Percentiles rank a stretch among this genome's conserved stretches.
These are phyloP conservation scores for Ceraclea dissimilis DNA, from an alignment of 2,888 invertebrate genomes.

Conservation along the genomic window DNA sequence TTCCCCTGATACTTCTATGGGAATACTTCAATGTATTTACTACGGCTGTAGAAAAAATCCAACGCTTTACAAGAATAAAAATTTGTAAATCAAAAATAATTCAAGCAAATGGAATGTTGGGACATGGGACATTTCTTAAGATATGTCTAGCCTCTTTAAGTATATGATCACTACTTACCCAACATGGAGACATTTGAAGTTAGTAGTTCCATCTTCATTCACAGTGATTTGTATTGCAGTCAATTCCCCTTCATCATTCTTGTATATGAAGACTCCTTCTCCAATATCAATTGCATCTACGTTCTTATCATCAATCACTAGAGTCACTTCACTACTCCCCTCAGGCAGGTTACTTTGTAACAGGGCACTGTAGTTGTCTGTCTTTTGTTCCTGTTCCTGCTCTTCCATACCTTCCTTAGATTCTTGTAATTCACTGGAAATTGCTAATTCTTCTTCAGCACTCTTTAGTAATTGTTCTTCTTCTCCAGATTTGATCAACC, in stretches of 20 bases:
- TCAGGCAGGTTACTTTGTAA: slow-evolving; percentile 26
- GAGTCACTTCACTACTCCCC: slow-evolving; percentile 32
- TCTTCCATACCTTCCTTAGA: slow-evolving; percentile 22
- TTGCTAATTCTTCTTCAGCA: background rate
- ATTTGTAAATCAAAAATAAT: no score
- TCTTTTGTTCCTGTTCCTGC: slow-evolving; percentile 34
- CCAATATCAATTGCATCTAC: slow-evolving; percentile 47
- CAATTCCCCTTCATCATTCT: slow-evolving; percentile 39
- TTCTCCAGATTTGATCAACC: background rate
- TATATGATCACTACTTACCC: slow-evolving; percentile 34
- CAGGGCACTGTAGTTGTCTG: slow-evolving; percentile 30
- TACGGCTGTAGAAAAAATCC: no score
- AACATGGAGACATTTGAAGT: slow-evolving; percentile 46
- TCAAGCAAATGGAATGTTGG: no score
- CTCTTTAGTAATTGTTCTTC: background rate
- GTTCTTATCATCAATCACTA: slow-evolving; percentile 45
- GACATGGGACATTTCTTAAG: no score
- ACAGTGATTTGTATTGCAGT: slow-evolving; percentile 44
- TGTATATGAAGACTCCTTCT: slow-evolving; percentile 43
- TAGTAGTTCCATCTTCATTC: slow-evolving; percentile 37
- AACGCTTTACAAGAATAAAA: no score
- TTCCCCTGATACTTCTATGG: no score
- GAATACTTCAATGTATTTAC: no score
- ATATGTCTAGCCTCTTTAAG: no score
- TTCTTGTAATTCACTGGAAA: background rate